Base-by-base conservation (phyloP, 2,797 vertebrate species). In the Emydoidea blandingii region DNA sequence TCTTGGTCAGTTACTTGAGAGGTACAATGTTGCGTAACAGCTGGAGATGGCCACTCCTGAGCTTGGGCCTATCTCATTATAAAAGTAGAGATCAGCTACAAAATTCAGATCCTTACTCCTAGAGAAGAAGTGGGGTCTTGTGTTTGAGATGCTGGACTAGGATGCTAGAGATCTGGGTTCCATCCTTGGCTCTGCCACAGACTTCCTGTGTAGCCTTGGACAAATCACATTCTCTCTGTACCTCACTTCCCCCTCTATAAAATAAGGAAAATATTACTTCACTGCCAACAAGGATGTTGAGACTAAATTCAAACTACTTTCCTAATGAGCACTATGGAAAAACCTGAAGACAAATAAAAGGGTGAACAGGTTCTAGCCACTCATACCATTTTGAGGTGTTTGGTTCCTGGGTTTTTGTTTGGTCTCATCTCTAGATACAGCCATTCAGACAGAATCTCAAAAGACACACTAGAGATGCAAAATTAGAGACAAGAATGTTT, bases 161-260 rank as follows among this genome's bases (percentile, higher is more conserved):
- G 19, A 72, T 29, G 11, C 44, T 25, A 0, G 0, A 8, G 37
- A 8, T 12, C 31, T 6, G 0, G 0, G n/a, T 9, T 59, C 50
- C 37, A 12, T 29, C 56, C 37, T 68, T 34, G 31, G 3, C 31
- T 34, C 62, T 62, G 57, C 29, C 2, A 1, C 21, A 49, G 62
- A 37, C 29, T 54, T 21, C 50, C 19, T 0, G 0, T 19, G 29
- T 85, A 72, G 52, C 1, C 0, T 4, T 0, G 4, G 2, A 37
- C 65, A 0, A 0, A 29, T 9, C 1, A 3, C 1, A 15, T 25
- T 41, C 15, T 6, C 49, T 23, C 34, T 5, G 37, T 54, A 86
- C 8, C n/a, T 27, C 78, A 85, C 29, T 15, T 15, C 1, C 2
- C 1, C 12, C 18, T 12, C 59, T 27, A 5, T 2, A 37, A 27